Evolutionary conservation across 2,113 vertebrate genomes (phyloP).

Genomic region (Emberiza fucata): DNA sequence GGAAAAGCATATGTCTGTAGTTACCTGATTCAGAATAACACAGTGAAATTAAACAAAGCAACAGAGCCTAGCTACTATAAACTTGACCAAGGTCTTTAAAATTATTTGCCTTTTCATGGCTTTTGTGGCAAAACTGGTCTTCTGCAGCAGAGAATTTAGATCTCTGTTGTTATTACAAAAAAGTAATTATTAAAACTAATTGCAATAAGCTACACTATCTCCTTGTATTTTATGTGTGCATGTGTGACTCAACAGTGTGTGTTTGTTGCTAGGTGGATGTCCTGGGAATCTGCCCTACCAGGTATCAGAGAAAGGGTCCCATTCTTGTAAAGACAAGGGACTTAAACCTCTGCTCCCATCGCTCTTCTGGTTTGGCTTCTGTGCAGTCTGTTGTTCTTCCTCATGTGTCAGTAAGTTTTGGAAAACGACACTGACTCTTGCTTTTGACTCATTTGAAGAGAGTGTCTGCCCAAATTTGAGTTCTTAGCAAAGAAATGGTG

Average conservation of each 20-base stretch:
- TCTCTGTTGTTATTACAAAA: background rate
- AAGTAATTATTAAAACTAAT: background rate
- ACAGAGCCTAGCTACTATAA: background rate
- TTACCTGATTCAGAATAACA: background rate
- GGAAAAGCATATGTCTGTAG: background rate
- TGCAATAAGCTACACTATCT: background rate
- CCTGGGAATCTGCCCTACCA: constrained; percentile 79
- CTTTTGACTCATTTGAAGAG: background rate
- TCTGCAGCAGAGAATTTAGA: background rate
- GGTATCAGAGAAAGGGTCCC: constrained; percentile 72
- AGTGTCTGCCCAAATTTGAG: background rate
- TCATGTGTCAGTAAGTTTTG: constrained; percentile 66
- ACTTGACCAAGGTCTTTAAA: background rate
- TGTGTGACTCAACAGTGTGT: background rate
- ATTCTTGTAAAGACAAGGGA: constrained; percentile 76
- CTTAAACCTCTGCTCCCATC: constrained; percentile 75
- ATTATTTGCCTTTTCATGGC: background rate
- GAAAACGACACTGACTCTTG: background rate
- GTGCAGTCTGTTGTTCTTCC: constrained; percentile 73
- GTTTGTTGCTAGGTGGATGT: constrained; percentile 75
- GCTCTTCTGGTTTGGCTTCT: constrained; percentile 67
- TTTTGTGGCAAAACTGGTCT: background rate
- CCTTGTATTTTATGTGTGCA: background rate
- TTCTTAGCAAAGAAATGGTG: background rate
- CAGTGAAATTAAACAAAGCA: background rate